Conservation (phyloP, 2,113 vertebrate species). For the Tenrec ecaudatus region DNA sequence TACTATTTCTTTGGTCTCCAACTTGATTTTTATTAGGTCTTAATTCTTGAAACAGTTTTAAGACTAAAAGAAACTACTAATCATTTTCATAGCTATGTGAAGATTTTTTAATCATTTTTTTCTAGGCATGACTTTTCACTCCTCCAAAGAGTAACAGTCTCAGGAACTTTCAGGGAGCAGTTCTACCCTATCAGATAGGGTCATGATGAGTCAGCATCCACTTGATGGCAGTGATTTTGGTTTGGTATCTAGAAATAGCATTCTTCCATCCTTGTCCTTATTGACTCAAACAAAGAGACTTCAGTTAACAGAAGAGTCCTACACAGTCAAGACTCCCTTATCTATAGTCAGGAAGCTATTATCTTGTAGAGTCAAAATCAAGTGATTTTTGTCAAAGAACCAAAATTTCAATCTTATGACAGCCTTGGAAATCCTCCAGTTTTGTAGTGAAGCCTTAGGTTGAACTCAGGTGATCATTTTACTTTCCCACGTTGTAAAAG, state of each 20-base stretch:
- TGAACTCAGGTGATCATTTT: not conserved
- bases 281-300: constrained; percentile 24
- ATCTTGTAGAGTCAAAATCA: constrained; percentile 91
- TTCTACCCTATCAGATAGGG: no score
- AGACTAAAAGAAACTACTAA: constrained; percentile 91
- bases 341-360: constrained; percentile 89
- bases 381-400: constrained; percentile 84
- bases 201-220: no score
- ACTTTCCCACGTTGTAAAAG: not conserved
- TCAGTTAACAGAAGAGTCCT: no score
- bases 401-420: constrained; percentile 92
- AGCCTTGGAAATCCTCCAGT: not conserved
- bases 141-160: no score
- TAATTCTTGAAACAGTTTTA: constrained; percentile 88
- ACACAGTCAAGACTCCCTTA: constrained; percentile 78
- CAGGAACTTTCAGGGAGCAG: no score
- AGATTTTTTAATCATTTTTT: constrained; percentile 85
- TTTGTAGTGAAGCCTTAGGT: not conserved
- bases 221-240: no score
- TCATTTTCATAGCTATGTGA: constrained; percentile 89
- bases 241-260: constrained; percentile 89
- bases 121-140: no score
- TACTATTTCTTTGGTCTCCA: constrained; percentile 89
- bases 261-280: constrained; percentile 88
- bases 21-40: constrained; percentile 87